Evolutionary conservation across 2,888 invertebrate genomes (phyloP).

Genomic region (Steinernema hermaphroditum): DNA sequence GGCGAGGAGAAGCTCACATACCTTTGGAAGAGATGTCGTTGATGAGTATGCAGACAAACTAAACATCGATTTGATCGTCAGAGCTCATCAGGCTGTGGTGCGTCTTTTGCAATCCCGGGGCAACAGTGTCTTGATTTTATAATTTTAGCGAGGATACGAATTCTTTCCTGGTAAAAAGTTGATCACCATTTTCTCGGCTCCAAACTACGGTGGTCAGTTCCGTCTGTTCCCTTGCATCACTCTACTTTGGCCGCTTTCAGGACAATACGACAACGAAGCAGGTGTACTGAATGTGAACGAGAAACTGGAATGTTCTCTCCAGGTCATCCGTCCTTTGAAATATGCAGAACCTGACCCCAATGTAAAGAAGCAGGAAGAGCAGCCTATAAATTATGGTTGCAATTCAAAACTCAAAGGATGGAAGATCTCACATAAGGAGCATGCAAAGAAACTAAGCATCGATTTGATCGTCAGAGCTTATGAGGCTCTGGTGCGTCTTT

Average conservation of each 20-base stretch:
- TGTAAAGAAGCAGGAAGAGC: not conserved
- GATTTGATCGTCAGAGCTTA: conserved; percentile 19
- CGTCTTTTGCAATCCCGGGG: not conserved
- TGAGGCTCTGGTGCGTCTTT: too few species aligned
- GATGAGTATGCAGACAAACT: conserved; percentile 69
- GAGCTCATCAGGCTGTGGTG: conserved; percentile 70
- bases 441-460: conserved; percentile 69
- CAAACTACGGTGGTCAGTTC: conserved; percentile 46
- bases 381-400: too few species aligned
- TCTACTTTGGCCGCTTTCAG: conserved; percentile 9
- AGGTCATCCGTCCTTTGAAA: conserved; percentile 35
- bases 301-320: conserved; percentile 53
- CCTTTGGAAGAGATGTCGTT: conserved; percentile 71
- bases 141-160: conserved; percentile 49
- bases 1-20: conserved; percentile 70
- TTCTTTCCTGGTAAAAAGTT: conserved; percentile 31
- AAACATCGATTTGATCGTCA: conserved; percentile 70
- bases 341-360: not conserved
- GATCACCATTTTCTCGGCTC: conserved; percentile 51
- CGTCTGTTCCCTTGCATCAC: not conserved
- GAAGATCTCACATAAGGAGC: too few species aligned
- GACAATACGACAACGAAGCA: conserved; percentile 59
- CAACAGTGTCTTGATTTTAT: not conserved
- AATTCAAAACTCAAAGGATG: too few species aligned
- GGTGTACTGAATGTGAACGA: conserved; percentile 60